Evolutionary conservation across 2,113 vertebrate species (phyloP).

Genomic region (Crotalus helleri): DNA sequence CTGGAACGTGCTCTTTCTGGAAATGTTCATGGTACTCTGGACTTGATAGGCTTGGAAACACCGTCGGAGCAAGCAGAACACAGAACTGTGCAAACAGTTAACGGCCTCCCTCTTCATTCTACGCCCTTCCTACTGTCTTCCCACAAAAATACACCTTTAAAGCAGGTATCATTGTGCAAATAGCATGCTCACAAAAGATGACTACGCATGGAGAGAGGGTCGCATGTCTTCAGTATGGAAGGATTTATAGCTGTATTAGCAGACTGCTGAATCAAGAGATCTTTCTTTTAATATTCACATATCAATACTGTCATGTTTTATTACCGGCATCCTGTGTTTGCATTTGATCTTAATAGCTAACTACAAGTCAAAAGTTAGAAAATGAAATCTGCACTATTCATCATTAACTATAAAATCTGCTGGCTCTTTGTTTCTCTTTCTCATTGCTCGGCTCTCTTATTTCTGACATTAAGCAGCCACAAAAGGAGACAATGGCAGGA

Average conservation of each 20-base stretch:
- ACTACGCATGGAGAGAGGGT: not conserved
- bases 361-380: slow-evolving; percentile 20
- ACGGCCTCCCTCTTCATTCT: not conserved
- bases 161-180: not conserved
- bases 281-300: slow-evolving; percentile 20
- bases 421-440: not conserved
- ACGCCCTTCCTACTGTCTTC: too few relatives aligned
- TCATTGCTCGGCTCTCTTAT: not conserved
- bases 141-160: not conserved
- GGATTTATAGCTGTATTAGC: slow-evolving; percentile 23
- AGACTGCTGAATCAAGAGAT: slow-evolving; percentile 25
- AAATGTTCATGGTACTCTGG: not conserved
- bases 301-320: slow-evolving; percentile 36
- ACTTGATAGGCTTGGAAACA: not conserved
- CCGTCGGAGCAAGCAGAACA: not conserved
- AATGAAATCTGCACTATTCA: not conserved
- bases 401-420: slow-evolving; percentile 19
- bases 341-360: slow-evolving; percentile 19
- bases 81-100: not conserved
- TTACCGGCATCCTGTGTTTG: slow-evolving; percentile 20
- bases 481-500: not conserved
- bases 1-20: too few relatives aligned
- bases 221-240: not conserved
- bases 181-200: not conserved
- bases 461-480: not conserved